These are phyloP conservation scores for Syngnathus acus DNA, from an alignment of 2,797 vertebrate genomes.

Conservation along the genomic window DNA sequence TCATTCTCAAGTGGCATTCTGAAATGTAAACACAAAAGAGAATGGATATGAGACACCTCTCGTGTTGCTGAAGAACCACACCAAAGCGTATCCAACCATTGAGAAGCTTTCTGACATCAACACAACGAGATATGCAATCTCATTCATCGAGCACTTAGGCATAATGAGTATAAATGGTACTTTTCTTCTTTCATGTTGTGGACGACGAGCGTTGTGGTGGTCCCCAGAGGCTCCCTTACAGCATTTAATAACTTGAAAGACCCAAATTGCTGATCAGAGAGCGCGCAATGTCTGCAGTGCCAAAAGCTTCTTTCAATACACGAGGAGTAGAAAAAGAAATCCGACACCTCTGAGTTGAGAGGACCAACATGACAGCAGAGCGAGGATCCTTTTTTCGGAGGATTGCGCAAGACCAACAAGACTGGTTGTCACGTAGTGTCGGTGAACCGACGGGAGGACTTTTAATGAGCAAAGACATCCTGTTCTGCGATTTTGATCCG, in stretches of 20 bases:
- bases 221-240: constrained; percentile 60
- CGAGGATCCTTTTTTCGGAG: constrained; percentile 45
- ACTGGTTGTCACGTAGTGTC: constrained; percentile 33
- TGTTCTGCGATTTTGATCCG: constrained; percentile 54
- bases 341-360: constrained; percentile 45
- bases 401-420: constrained; percentile 30
- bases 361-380: constrained; percentile 37
- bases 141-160: constrained; percentile 59
- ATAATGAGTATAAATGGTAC: constrained; percentile 68
- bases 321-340: constrained; percentile 36
- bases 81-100: background rate
- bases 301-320: constrained; percentile 61
- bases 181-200: constrained; percentile 55
- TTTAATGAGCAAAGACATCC: constrained; percentile 59
- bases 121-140: constrained; percentile 21
- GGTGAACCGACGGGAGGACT: constrained; percentile 44
- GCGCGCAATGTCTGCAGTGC: constrained; percentile 53
- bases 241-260: constrained; percentile 68
- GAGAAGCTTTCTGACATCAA: constrained; percentile 1
- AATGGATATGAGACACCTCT: background rate
- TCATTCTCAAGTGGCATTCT: background rate
- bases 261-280: constrained; percentile 75
- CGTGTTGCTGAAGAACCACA: too few species aligned
- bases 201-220: constrained; percentile 43
- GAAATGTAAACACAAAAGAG: too few species aligned